Percentiles rank a stretch among this genome's conserved stretches.
Conservation (phyloP, 2,113 vertebrate species). For the Bombycilla garrulus region DNA sequence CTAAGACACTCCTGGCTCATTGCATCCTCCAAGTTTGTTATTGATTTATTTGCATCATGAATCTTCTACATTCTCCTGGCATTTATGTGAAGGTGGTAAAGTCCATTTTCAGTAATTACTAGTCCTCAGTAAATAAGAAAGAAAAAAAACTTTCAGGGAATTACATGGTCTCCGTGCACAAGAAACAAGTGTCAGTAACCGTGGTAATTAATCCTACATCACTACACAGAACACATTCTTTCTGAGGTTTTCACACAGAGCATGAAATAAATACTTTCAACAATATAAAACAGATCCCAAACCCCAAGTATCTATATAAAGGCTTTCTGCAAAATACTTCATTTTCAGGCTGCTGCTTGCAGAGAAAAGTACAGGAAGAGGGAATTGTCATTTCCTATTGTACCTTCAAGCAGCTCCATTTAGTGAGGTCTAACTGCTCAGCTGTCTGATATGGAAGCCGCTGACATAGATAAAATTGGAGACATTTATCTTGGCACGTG, state of each 20-base stretch:
- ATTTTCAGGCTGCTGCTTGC: neutral
- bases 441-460: constrained; percentile 13
- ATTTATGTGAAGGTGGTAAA: neutral
- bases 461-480: constrained; percentile 58
- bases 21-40: neutral
- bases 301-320: neutral
- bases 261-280: neutral
- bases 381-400: neutral
- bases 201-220: neutral
- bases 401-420: constrained; percentile 28
- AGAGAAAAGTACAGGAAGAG: neutral
- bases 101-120: neutral
- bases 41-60: neutral
- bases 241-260: neutral
- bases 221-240: neutral
- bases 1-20: neutral
- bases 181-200: neutral
- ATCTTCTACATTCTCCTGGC: neutral
- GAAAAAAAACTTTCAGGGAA: neutral
- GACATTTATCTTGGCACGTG: constrained; percentile 62
- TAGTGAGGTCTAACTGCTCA: constrained; percentile 29
- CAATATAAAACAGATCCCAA: neutral
- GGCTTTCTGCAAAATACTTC: neutral
- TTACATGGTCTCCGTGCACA: neutral
- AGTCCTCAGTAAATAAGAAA: neutral